phyloP scores from a whole-genome alignment of 2,113 vertebrate species.

The Bothrops jararaca region DNA sequence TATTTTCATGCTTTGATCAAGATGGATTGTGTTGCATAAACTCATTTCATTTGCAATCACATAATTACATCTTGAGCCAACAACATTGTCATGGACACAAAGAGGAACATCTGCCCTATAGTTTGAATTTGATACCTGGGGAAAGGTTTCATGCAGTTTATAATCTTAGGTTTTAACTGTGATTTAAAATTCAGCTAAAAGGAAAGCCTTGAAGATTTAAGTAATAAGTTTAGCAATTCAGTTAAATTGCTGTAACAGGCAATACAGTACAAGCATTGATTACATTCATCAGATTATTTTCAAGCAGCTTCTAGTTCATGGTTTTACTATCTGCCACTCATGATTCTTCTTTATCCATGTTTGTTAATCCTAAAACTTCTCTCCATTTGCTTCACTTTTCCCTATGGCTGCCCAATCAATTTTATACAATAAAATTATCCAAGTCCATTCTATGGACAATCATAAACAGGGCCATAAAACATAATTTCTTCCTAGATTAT shows the following conservation, averaged over 20 bases:
- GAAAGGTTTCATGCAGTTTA: conserved; percentile 38
- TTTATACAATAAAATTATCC: neutral
- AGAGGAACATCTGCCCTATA: neutral
- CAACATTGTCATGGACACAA: neutral
- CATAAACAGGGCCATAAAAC: neutral
- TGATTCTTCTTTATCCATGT: neutral
- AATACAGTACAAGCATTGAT: neutral
- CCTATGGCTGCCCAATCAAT: neutral
- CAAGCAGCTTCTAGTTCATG: neutral
- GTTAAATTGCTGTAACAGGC: neutral
- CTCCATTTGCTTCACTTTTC: neutral
- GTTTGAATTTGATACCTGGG: neutral
- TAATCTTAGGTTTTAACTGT: neutral
- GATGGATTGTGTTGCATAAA: neutral
- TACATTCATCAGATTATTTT: neutral
- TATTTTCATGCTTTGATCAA: conserved; percentile 26
- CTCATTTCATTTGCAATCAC: neutral
- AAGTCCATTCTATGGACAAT: neutral
- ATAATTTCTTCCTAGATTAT: neutral
- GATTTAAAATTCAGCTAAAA: conserved; percentile 33
- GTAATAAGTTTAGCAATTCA: conserved; percentile 47
- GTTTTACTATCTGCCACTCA: neutral
- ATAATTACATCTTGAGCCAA: neutral
- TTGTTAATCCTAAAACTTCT: neutral
- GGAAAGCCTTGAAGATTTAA: conserved; percentile 48